Conservation (phyloP, 2,888 invertebrate genomes). For the Ptychoptera contaminata region DNA sequence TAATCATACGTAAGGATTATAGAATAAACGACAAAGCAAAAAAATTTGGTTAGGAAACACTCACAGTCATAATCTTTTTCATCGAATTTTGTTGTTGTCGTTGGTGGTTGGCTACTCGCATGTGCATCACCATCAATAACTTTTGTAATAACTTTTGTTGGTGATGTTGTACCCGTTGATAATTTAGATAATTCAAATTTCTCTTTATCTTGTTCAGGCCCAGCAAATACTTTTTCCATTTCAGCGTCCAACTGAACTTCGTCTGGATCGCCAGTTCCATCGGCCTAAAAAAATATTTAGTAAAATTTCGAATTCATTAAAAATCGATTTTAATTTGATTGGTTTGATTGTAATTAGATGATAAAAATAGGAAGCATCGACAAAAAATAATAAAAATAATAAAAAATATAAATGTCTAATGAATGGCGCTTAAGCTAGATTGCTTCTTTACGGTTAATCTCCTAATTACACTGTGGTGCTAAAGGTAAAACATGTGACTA, state of each 20-base stretch:
- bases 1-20: constrained; percentile 4
- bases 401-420: too few species aligned
- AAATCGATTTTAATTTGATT: too few species aligned
- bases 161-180: constrained; percentile 20
- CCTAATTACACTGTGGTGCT: too few species aligned
- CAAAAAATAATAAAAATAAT: too few species aligned
- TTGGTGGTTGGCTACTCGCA: not conserved
- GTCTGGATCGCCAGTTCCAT: constrained; percentile 42
- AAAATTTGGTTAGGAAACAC: not conserved
- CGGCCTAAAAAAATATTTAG: constrained; percentile 15
- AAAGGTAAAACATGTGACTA: too few species aligned
- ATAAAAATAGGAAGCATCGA: too few species aligned
- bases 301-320: too few species aligned
- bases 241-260: constrained; percentile 69
- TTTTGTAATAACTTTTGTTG: constrained; percentile 1
- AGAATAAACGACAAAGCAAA: constrained; percentile 4
- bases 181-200: constrained; percentile 44
- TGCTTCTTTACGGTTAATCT: too few species aligned
- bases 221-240: constrained; percentile 77
- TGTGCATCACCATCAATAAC: not conserved
- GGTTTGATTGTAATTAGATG: too few species aligned
- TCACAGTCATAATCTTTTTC: constrained; percentile 7
- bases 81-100: constrained; percentile 3
- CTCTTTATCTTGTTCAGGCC: constrained; percentile 36
- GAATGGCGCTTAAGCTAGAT: too few species aligned